phyloP scores from a whole-genome alignment of 2,113 vertebrate genomes.

The Lampris megalopsis region DNA sequence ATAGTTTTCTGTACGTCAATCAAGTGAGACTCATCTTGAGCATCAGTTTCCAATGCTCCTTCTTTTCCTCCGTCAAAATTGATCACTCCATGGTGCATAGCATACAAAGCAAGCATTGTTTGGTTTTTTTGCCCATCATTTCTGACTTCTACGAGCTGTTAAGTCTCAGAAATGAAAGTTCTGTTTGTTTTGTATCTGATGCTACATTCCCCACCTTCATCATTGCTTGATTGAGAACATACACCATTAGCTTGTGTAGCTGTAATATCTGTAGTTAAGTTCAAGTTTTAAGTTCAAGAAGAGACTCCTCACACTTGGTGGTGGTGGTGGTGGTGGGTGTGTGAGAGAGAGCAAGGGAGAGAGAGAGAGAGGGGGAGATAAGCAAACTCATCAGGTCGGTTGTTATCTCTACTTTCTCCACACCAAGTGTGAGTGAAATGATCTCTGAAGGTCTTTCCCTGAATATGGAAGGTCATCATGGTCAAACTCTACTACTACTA shows the following conservation, averaged over 20 bases:
- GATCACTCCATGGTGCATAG: constrained; percentile 29
- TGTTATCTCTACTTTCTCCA: constrained; percentile 16
- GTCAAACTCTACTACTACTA: no score
- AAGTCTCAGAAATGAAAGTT: neutral
- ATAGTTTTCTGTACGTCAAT: constrained; percentile 49
- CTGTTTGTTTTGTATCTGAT: neutral
- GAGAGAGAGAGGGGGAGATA: neutral
- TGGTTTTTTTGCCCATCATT: neutral
- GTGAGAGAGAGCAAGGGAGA: constrained; percentile 10
- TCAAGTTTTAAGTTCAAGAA: neutral
- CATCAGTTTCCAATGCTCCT: constrained; percentile 49
- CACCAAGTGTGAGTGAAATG: neutral
- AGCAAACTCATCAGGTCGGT: constrained; percentile 17
- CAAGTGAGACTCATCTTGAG: constrained; percentile 47
- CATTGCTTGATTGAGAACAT: constrained; percentile 53
- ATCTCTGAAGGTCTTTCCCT: neutral
- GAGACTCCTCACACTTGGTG: constrained; percentile 25
- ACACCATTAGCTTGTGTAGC: constrained; percentile 14
- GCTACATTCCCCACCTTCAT: neutral
- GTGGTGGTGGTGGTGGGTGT: constrained; percentile 7
- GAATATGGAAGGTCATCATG: no score
- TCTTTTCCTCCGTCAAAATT: constrained; percentile 42
- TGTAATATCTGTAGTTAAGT: constrained; percentile 14
- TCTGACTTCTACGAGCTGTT: neutral
- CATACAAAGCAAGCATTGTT: constrained; percentile 27